Evolutionary conservation across 2,797 vertebrate genomes (phyloP).

Genomic region (Silurus aristotelis): DNA sequence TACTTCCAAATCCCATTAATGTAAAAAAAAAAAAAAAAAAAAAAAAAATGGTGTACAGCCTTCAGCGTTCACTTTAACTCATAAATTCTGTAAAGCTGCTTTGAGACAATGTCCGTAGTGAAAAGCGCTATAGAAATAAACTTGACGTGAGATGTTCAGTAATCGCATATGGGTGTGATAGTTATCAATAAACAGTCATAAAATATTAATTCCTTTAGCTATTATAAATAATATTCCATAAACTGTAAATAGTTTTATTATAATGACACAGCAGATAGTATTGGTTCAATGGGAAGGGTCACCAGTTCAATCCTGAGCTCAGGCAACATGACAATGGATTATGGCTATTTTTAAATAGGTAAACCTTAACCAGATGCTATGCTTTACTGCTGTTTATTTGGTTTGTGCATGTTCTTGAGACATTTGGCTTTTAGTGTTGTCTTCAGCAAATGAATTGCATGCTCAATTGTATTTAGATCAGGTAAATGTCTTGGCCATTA

Average conservation of each 20-base stretch:
- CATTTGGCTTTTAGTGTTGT: neutral
- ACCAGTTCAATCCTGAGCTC: neutral
- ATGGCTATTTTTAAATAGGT: neutral
- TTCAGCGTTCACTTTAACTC: too few relatives aligned
- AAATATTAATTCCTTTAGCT: neutral
- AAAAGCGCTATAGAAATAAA: too few relatives aligned
- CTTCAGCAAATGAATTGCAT: neutral
- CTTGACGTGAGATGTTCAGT: too few relatives aligned
- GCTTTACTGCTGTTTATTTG: neutral
- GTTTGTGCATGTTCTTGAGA: neutral
- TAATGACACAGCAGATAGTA: neutral
- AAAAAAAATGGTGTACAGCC: too few relatives aligned
- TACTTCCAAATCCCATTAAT: neutral
- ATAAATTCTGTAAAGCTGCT: too few relatives aligned
- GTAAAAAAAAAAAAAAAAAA: neutral
- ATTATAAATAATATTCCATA: neutral
- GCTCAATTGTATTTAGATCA: neutral
- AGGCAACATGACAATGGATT: neutral
- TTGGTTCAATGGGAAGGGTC: neutral
- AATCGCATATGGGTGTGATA: too few relatives aligned
- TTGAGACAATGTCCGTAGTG: too few relatives aligned
- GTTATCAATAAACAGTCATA: neutral
- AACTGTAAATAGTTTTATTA: neutral
- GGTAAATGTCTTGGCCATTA: neutral
- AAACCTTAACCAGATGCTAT: neutral